Percentiles rank a stretch among this genome's conserved stretches.
Evolutionary conservation across 2,113 vertebrate species (phyloP).

Genomic region (Cebus imitator): DNA sequence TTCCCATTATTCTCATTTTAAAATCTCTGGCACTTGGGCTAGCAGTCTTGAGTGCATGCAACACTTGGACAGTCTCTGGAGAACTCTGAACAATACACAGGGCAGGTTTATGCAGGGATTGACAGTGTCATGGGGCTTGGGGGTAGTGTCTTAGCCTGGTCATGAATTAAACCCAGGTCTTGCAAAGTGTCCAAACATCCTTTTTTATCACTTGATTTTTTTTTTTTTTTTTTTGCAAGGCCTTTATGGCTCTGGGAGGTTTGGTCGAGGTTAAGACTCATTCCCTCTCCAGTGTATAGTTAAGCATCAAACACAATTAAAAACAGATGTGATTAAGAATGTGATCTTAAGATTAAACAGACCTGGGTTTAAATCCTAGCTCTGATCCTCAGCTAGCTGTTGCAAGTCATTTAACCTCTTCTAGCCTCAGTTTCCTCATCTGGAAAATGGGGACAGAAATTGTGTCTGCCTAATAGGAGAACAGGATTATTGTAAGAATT

Average conservation of each 20-base stretch:
- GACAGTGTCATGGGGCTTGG: neutral
- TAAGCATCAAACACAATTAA: neutral
- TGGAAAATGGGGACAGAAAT: neutral
- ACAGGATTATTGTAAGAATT: neutral
- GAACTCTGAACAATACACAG: neutral
- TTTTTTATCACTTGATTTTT: neutral
- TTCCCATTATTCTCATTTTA: neutral
- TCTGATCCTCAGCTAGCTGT: neutral
- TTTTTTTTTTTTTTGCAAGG: neutral
- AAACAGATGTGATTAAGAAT: neutral
- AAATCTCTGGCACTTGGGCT: neutral
- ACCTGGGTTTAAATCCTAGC: neutral
- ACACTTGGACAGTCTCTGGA: neutral
- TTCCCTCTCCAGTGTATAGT: neutral
- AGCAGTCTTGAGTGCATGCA: neutral
- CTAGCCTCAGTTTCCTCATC: neutral
- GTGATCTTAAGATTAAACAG: neutral
- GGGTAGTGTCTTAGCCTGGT: neutral
- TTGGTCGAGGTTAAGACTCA: neutral
- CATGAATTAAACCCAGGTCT: conserved; percentile 4
- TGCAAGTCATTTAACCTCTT: neutral
- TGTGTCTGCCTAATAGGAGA: neutral
- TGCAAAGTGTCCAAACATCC: neutral
- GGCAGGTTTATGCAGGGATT: neutral
- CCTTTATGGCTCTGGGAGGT: neutral